Conservation (phyloP, 2,888 invertebrate genomes). For the Nomada ruficornis region DNA sequence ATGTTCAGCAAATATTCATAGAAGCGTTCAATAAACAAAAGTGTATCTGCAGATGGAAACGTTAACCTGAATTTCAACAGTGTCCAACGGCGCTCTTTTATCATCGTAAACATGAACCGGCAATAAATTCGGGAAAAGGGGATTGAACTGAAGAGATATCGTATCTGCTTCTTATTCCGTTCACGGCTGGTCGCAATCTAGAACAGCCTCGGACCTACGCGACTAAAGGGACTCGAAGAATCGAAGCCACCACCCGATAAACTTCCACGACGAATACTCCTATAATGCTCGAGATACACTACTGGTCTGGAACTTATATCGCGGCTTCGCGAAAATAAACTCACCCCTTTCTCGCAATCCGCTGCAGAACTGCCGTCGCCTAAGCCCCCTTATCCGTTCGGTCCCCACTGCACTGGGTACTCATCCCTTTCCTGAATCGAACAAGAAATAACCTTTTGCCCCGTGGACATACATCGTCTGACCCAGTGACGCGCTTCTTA, state of each 20-base stretch:
- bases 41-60: slow-evolving; percentile 15
- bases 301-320: slow-evolving; percentile 70
- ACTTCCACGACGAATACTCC: slow-evolving; percentile 69
- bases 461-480: neutral
- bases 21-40: slow-evolving; percentile 4
- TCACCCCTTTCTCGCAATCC: slow-evolving; percentile 54
- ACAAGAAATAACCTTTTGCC: slow-evolving; percentile 42
- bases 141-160: slow-evolving; percentile 25
- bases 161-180: slow-evolving; percentile 63
- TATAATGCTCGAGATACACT: slow-evolving; percentile 74
- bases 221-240: slow-evolving; percentile 55
- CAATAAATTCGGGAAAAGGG: slow-evolving; percentile 14
- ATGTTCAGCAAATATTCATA: neutral
- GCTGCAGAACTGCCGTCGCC: slow-evolving; percentile 44
- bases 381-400: slow-evolving; percentile 15
- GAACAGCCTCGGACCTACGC: slow-evolving; percentile 53
- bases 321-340: slow-evolving; percentile 70
- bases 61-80: slow-evolving; percentile 26
- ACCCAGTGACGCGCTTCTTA: too few relatives aligned
- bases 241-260: slow-evolving; percentile 71
- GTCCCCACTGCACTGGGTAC: slow-evolving; percentile 11
- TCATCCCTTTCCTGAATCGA: slow-evolving; percentile 11
- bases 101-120: slow-evolving; percentile 19
- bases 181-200: slow-evolving; percentile 59
- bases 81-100: slow-evolving; percentile 21